These are phyloP conservation scores for Melanotaenia maccullochi DNA, from an alignment of 2,797 vertebrate genomes.

Conservation along the genomic window DNA sequence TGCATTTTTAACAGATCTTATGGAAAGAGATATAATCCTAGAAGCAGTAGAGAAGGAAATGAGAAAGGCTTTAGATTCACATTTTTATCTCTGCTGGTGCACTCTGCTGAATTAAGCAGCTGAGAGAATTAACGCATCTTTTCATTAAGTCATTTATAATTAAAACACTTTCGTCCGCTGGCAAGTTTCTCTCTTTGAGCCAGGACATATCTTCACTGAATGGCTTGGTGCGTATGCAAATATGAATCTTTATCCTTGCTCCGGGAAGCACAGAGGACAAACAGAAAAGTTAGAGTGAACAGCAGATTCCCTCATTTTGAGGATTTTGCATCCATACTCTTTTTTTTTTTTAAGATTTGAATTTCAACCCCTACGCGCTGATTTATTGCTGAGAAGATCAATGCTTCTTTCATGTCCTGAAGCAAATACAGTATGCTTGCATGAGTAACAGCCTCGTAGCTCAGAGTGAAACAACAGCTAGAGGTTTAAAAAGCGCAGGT, in stretches of 20 bases:
- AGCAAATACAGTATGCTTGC: not conserved
- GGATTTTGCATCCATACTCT: slow-evolving; percentile 16
- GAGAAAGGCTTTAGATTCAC: slow-evolving; percentile 15
- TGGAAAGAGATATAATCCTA: not conserved
- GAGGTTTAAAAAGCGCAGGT: not conserved
- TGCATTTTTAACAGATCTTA: not conserved
- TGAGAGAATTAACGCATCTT: slow-evolving; percentile 39
- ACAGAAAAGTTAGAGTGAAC: not conserved
- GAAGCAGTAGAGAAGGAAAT: slow-evolving; percentile 12
- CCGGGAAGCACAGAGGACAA: slow-evolving; percentile 4
- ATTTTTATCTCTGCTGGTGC: slow-evolving; percentile 16
- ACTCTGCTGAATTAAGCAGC: slow-evolving; percentile 31
- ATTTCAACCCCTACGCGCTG: not conserved
- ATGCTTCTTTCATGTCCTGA: not conserved
- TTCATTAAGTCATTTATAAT: slow-evolving; percentile 60
- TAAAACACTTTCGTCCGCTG: slow-evolving; percentile 58
- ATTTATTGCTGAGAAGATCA: not conserved
- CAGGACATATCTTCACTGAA: slow-evolving; percentile 18
- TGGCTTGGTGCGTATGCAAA: slow-evolving; percentile 33
- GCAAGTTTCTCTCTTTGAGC: slow-evolving; percentile 14
- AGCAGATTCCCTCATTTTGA: not conserved
- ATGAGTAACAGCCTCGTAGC: no score
- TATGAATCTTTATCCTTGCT: slow-evolving; percentile 27
- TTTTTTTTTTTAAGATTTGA: slow-evolving; percentile 6
- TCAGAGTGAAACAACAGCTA: not conserved